phyloP scores from a whole-genome alignment of 2,888 invertebrate genomes.

The Drosophila fulvimacula region DNA sequence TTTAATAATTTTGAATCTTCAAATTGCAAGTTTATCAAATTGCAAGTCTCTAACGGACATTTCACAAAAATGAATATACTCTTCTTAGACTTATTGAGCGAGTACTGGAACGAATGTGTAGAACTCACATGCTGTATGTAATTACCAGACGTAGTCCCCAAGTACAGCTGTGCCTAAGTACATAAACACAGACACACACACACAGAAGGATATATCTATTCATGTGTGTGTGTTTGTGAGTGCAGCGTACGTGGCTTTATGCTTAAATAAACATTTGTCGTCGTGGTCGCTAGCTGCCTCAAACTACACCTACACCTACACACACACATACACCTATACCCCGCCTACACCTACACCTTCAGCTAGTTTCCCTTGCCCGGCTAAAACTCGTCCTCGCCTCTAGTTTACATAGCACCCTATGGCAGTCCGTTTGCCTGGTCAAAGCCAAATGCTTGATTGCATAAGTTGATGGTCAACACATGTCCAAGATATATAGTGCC shows the following conservation, averaged over 20 bases:
- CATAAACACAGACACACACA: conserved; percentile 51
- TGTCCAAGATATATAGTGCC: conserved; percentile 71
- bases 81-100: neutral
- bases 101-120: conserved; percentile 7
- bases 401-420: conserved; percentile 73
- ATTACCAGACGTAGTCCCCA: conserved; percentile 68
- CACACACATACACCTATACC: neutral
- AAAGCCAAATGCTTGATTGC: conserved; percentile 80
- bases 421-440: conserved; percentile 69
- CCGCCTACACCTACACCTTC: neutral
- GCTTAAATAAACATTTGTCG: conserved; percentile 77
- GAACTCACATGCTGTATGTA: conserved; percentile 64
- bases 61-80: neutral
- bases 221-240: conserved; percentile 34
- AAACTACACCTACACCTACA: neutral
- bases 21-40: neutral
- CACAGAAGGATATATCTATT: conserved; percentile 8
- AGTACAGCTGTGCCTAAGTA: conserved; percentile 77
- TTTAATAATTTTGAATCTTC: too few species aligned
- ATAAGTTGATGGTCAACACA: conserved; percentile 80
- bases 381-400: conserved; percentile 15
- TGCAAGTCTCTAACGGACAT: neutral
- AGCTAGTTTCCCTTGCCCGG: neutral
- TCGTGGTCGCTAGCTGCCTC: conserved; percentile 27
- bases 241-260: conserved; percentile 75